These are phyloP conservation scores for Ranitomeya imitator DNA, from an alignment of 2,113 vertebrate genomes.

Conservation along the genomic window DNA sequence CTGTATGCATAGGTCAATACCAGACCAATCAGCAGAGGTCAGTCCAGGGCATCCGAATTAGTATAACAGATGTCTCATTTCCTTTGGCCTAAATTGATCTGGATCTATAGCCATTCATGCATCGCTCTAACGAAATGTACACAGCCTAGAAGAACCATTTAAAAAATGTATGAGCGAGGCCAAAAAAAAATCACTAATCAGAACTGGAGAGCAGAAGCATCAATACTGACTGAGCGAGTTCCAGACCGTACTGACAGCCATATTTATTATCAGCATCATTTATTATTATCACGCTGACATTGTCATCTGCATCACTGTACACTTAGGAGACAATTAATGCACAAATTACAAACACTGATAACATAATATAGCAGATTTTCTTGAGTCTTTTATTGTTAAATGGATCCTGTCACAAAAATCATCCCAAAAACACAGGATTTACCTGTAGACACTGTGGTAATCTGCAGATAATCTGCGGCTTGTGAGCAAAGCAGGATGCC, in stretches of 20 bases:
- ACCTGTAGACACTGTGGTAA: too few species aligned
- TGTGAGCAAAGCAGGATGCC: too few species aligned
- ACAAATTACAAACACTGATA: background rate
- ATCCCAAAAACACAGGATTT: too few species aligned
- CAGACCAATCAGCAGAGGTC: slow-evolving; percentile 45
- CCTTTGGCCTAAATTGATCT: slow-evolving; percentile 11
- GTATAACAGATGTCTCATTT: slow-evolving; percentile 31
- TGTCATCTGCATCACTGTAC: background rate
- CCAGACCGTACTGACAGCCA: background rate
- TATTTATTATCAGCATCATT: slow-evolving; percentile 24
- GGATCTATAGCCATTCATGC: slow-evolving; percentile 21
- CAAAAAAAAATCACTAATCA: slow-evolving; percentile 20
- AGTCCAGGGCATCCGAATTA: slow-evolving; percentile 16
- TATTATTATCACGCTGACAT: background rate
- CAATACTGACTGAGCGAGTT: background rate
- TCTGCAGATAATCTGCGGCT: too few species aligned
- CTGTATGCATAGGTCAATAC: slow-evolving; percentile 9
- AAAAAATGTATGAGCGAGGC: slow-evolving; percentile 13
- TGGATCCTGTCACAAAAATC: too few species aligned
- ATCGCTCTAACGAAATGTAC: slow-evolving; percentile 1
- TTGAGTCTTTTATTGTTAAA: background rate
- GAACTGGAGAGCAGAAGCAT: background rate
- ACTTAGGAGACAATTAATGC: background rate
- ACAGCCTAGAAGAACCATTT: slow-evolving; percentile 16
- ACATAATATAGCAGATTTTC: background rate